phyloP scores from a whole-genome alignment of 2,888 invertebrate species.

The Argyresthia albistria region DNA sequence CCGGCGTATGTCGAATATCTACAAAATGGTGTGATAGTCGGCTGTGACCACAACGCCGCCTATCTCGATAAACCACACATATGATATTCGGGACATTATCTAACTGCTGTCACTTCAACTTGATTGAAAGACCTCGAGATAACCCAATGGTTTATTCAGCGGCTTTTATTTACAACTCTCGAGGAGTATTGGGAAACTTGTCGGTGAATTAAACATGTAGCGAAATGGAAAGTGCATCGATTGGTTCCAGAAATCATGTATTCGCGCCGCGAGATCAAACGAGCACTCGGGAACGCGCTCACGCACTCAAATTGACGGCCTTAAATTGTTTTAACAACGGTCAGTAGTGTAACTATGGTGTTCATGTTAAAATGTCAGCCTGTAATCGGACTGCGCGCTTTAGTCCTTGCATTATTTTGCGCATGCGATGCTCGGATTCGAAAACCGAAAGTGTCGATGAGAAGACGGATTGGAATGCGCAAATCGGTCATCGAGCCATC shows the following conservation, averaged over 20 bases:
- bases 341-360: too few species aligned
- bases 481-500: conserved; percentile 12
- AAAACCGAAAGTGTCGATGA: conserved; percentile 44
- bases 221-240: conserved; percentile 52
- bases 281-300: too few species aligned
- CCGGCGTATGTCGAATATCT: too few species aligned
- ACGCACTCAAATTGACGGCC: too few species aligned
- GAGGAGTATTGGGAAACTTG: conserved; percentile 5
- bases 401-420: not conserved
- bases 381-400: too few species aligned
- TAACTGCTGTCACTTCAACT: not conserved
- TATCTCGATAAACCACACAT: not conserved
- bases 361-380: too few species aligned
- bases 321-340: too few species aligned
- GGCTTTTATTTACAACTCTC: conserved; percentile 6
- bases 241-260: conserved; percentile 21
- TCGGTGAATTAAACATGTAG: conserved; percentile 26
- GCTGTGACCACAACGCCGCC: too few species aligned
- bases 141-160: not conserved
- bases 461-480: conserved; percentile 21
- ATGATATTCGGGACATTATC: not conserved
- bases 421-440: conserved; percentile 18
- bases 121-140: not conserved
- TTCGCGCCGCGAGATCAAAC: conserved; percentile 30
- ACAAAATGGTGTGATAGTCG: too few species aligned